Percentiles rank a stretch among this genome's conserved stretches.
Conservation (phyloP, 1,140 invertebrate genomes). For the Babylonia areolata region DNA sequence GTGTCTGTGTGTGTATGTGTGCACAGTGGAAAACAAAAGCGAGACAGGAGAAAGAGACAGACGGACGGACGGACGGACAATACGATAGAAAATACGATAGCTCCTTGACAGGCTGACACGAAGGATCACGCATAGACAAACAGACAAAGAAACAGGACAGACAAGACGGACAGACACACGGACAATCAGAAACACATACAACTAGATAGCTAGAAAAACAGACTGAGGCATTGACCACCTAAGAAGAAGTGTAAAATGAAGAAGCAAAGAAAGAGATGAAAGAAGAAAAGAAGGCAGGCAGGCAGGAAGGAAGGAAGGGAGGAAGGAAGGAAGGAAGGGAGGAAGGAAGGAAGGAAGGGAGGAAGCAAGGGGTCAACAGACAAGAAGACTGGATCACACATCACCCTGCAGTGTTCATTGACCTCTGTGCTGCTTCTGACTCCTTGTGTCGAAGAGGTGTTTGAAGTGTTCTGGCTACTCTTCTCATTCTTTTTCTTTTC, state of each 20-base stretch:
- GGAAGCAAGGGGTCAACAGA: background rate
- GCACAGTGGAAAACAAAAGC: too few species aligned
- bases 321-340: background rate
- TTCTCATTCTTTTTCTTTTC: too few species aligned
- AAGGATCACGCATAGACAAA: too few species aligned
- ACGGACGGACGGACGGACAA: background rate
- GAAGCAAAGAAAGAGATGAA: background rate
- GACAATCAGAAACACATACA: background rate
- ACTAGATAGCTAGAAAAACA: background rate
- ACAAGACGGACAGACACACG: background rate
- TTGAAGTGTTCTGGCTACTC: too few species aligned
- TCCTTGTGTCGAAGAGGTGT: background rate
- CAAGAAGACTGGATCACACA: background rate
- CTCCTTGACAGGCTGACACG: too few species aligned
- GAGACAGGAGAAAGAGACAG: too few species aligned
- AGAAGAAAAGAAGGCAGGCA: background rate
- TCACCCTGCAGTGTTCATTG: too few species aligned
- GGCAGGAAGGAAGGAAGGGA: background rate
- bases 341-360: background rate
- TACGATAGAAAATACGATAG: too few species aligned
- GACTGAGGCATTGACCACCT: too few species aligned
- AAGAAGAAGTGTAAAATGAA: too few species aligned
- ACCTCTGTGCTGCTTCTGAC: too few species aligned
- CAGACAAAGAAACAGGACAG: background rate
- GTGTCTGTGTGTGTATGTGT: too few species aligned